A percentile compares a stretch with the other conserved stretches of the same genome.
Evolutionary conservation across 2,888 invertebrate species (phyloP).

Genomic region (Microctonus aethiopoides): DNA sequence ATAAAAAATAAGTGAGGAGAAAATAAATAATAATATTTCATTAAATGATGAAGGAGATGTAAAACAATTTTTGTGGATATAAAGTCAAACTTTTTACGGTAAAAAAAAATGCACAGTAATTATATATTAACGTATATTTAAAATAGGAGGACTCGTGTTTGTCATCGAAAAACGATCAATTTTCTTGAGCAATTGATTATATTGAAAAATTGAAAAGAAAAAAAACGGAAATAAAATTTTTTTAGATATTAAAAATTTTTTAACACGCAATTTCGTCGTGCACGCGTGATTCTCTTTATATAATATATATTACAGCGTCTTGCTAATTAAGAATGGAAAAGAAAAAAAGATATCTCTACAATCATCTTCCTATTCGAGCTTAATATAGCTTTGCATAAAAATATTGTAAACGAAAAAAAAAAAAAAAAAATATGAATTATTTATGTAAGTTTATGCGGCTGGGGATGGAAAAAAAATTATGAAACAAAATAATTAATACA

Average conservation of each 20-base stretch:
- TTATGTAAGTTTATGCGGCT: neutral
- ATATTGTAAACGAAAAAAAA: conserved; percentile 33
- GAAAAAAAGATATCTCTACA: conserved; percentile 31
- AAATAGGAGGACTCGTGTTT: neutral
- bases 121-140: neutral
- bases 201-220: neutral
- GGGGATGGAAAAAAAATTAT: neutral
- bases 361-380: conserved; percentile 44
- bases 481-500: neutral
- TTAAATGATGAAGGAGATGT: conserved; percentile 8
- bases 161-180: neutral
- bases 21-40: conserved; percentile 17
- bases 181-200: neutral
- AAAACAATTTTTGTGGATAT: neutral
- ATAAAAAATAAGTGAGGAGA: conserved; percentile 7
- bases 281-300: conserved; percentile 27
- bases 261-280: conserved; percentile 11
- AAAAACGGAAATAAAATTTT: neutral
- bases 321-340: conserved; percentile 20
- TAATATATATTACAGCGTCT: conserved; percentile 20
- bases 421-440: neutral
- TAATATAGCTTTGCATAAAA: conserved; percentile 38
- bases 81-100: conserved; percentile 21
- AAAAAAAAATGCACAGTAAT: neutral
- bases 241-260: conserved; percentile 16